Evolutionary conservation across 2,888 invertebrate species (phyloP).

Genomic region (Xylota sylvarum): DNA sequence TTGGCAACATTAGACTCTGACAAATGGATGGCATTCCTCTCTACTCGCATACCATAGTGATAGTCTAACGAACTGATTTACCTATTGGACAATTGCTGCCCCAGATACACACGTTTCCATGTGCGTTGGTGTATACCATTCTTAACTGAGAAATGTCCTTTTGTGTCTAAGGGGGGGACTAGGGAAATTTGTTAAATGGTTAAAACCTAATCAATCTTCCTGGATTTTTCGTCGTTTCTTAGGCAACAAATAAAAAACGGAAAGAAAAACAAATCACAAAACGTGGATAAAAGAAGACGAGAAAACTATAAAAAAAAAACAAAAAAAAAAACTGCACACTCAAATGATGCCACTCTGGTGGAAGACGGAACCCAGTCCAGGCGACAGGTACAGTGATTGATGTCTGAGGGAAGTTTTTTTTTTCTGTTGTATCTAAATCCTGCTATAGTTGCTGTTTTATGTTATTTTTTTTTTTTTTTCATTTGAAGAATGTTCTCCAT

Average conservation of each 20-base stretch:
- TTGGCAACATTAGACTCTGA: constrained; percentile 41
- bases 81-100: constrained; percentile 54
- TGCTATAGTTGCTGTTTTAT: background rate
- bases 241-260: background rate
- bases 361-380: constrained; percentile 41
- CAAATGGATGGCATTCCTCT: constrained; percentile 37
- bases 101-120: constrained; percentile 7
- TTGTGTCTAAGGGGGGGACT: constrained; percentile 20
- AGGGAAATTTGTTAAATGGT: constrained; percentile 72
- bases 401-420: constrained; percentile 36
- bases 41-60: constrained; percentile 4
- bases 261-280: background rate
- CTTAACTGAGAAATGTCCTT: constrained; percentile 32
- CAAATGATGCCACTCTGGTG: constrained; percentile 36
- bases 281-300: background rate
- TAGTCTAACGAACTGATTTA: constrained; percentile 41
- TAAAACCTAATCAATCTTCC: constrained; percentile 73
- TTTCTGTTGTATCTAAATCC: background rate
- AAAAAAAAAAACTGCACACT: constrained; percentile 10
- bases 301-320: background rate
- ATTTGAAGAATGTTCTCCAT: constrained; percentile 1
- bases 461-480: background rate
- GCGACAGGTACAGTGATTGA: constrained; percentile 72
- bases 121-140: background rate
- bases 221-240: constrained; percentile 23